These are phyloP conservation scores for Silurus asotus DNA, from an alignment of 2,113 vertebrate genomes.

Conservation along the genomic window DNA sequence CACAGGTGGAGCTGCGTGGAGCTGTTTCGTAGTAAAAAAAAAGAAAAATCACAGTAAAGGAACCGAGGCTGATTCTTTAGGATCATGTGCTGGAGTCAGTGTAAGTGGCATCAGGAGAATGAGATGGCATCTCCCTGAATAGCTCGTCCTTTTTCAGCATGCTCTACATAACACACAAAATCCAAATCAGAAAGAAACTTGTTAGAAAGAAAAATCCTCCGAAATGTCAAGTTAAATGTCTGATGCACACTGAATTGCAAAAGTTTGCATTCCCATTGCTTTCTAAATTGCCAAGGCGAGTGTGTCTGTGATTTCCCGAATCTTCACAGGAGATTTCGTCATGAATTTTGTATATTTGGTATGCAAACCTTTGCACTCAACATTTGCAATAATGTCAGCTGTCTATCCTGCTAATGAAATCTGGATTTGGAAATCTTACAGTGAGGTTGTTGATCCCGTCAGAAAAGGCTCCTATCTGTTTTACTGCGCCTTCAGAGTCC, in stretches of 20 bases:
- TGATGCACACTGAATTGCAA: not conserved
- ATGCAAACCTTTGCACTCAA: not conserved
- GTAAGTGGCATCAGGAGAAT: constrained; percentile 73
- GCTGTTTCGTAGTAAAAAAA: not conserved
- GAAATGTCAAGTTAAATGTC: not conserved
- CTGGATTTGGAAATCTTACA: constrained; percentile 70
- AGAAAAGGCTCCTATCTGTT: constrained; percentile 92
- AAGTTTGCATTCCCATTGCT: not conserved
- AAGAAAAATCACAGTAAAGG: not conserved
- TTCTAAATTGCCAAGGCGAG: too few relatives aligned
- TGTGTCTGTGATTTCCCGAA: too few relatives aligned
- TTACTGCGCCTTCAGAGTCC: constrained; percentile 92
- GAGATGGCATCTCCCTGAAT: constrained; percentile 76
- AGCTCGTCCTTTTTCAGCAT: constrained; percentile 94
- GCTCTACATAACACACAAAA: constrained; percentile 73
- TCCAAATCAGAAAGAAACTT: constrained; percentile 32
- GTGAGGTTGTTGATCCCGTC: constrained; percentile 97
- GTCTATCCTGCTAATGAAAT: not conserved
- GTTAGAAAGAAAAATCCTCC: not conserved
- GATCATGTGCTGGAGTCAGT: constrained; percentile 60
- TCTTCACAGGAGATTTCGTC: not conserved
- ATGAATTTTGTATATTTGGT: not conserved
- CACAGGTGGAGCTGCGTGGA: not conserved
- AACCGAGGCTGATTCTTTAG: not conserved
- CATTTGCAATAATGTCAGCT: not conserved